Base-by-base conservation (phyloP, 2,797 vertebrate species). In the Ctenopoma kingsleyae region DNA sequence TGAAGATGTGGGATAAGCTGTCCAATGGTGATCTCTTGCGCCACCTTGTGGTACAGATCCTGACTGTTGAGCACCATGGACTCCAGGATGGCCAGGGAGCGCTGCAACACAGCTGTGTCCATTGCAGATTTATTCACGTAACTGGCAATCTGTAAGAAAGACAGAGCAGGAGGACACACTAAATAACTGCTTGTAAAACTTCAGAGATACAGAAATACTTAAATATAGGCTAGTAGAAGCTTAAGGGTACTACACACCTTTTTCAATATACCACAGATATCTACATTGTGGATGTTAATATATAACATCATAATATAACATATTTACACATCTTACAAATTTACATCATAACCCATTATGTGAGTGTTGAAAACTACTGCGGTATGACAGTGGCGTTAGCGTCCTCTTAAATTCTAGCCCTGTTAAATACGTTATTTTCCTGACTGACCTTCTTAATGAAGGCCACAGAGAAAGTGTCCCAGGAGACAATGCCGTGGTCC, bases 401-500 rank as follows among this genome's bases (percentile, higher is more conserved):
- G 7, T n/a, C 8, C 4, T 10, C 7, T 67, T 62, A 40, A 76
- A 54, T 20, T 8, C 16, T 4, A 25, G 36, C 43, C 10, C 49
- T 43, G 46, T 46, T 20, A 36, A 57, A 53, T 63, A 55, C 61
- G 13, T 55, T 4, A 2, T 71, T 81, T 79, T 57, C 27, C 67
- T 50, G 66, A 71, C 90, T 81, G 75, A 99, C 98, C 96, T 99
- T 99, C 93, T 99, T 99, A 92, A 99, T 99, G 91, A 99, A 99
- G 35, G 97, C 96, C 92, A 99, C 97, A 1, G 98, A 98, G 93
- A 99, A 99, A 1, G 97, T 99, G 86, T 99, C 98, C 98, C 98
- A 99, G 49, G 98, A 99, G 89, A 99, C 96, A 64, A 99, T 99
- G 86, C 98, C 96, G n/a, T 99, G 98, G 93, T 99, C 98, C 98